Evolutionary conservation across 2,113 vertebrate genomes (phyloP).

Genomic region (Pachycephala philippinensis): DNA sequence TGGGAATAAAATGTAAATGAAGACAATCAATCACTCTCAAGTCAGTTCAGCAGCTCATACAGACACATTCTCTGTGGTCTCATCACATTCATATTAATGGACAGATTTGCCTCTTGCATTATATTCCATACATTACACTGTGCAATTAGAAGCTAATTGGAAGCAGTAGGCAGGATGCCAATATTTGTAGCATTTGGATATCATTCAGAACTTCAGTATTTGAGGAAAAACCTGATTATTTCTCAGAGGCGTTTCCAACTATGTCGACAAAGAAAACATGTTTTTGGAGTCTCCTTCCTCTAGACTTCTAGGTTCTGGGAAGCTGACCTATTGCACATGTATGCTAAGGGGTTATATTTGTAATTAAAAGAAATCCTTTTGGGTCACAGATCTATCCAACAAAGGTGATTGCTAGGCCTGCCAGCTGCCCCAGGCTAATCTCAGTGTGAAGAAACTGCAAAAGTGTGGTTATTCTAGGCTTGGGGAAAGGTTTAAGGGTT

Average conservation of each 20-base stretch:
- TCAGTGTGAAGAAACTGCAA: background rate
- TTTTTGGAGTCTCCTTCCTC: background rate
- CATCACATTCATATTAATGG: background rate
- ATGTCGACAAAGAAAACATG: background rate
- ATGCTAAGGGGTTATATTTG: background rate
- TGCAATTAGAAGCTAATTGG: constrained; percentile 21
- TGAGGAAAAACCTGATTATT: background rate
- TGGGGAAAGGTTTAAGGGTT: background rate
- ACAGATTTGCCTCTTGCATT: background rate
- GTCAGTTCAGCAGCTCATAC: background rate
- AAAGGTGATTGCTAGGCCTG: background rate
- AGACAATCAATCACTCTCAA: constrained; percentile 29
- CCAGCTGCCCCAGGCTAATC: background rate
- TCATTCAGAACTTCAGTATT: background rate
- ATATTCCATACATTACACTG: background rate
- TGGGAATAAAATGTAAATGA: constrained; percentile 50
- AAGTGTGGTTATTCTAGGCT: background rate
- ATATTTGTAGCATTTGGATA: background rate
- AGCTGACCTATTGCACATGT: background rate
- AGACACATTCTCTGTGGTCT: background rate
- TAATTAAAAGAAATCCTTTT: background rate
- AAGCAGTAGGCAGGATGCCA: background rate
- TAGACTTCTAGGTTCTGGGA: background rate
- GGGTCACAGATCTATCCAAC: background rate
- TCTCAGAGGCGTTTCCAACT: background rate